Percentiles rank a stretch among this genome's conserved stretches.
These are phyloP conservation scores for Philhelius pedissequus DNA, from an alignment of 2,888 invertebrate species.

Conservation along the genomic window DNA sequence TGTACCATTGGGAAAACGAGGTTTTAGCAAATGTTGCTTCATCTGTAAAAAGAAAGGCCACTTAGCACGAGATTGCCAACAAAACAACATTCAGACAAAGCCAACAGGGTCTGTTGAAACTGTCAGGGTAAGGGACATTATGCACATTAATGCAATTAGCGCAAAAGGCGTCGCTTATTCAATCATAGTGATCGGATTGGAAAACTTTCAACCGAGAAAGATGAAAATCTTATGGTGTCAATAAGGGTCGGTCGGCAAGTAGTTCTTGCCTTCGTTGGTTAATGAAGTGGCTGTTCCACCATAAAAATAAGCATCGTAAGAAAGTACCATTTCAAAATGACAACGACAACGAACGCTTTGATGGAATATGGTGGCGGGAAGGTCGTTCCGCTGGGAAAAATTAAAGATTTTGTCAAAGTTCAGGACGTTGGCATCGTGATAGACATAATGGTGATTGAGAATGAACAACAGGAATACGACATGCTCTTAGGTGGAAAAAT, in stretches of 20 bases:
- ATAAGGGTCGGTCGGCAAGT: background rate
- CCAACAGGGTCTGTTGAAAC: constrained; percentile 1
- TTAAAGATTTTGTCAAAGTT: background rate
- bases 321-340: background rate
- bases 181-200: background rate
- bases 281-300: constrained; percentile 6
- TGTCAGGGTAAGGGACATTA: background rate
- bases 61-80: background rate
- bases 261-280: background rate
- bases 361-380: background rate
- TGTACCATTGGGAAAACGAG: background rate
- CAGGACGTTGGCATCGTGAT: background rate
- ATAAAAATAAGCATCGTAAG: background rate
- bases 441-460: background rate
- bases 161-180: background rate
- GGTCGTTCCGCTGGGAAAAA: constrained; percentile 4
- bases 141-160: background rate
- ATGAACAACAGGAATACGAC: background rate
- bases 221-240: background rate
- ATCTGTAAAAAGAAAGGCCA: background rate
- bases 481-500: background rate
- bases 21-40: background rate
- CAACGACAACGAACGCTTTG: background rate
- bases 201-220: background rate
- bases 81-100: background rate